phyloP scores from a whole-genome alignment of 2,888 invertebrate species.

The Melieria omissa region DNA sequence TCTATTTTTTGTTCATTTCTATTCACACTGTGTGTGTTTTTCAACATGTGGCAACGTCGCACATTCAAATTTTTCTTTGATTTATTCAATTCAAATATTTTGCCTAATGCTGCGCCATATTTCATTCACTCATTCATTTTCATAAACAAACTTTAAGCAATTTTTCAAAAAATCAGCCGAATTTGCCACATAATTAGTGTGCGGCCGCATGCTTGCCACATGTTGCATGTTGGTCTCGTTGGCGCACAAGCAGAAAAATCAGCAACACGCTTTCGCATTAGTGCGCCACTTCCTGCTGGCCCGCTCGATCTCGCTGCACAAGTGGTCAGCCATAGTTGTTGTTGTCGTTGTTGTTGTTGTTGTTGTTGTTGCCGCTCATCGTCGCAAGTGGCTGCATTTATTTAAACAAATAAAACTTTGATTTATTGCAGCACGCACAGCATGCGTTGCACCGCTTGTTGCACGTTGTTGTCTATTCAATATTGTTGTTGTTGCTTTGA shows the following conservation, averaged over 20 bases:
- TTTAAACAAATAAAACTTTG: conserved; percentile 66
- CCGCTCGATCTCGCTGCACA: conserved; percentile 38
- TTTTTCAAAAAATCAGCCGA: not conserved
- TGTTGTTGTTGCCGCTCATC: not conserved
- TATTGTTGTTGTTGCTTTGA: conserved; percentile 25
- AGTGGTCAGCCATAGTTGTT: not conserved
- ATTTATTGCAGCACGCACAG: conserved; percentile 63
- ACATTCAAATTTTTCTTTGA: too few species aligned
- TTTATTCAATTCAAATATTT: too few species aligned
- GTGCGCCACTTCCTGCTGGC: conserved; percentile 44
- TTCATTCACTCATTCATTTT: too few species aligned
- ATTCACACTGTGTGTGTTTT: too few species aligned
- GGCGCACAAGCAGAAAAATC: conserved; percentile 10
- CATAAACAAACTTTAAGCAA: not conserved
- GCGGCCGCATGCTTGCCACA: too few species aligned
- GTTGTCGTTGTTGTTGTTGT: not conserved
- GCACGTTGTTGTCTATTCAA: conserved; percentile 10
- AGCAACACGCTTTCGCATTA: conserved; percentile 24
- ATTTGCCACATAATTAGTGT: too few species aligned
- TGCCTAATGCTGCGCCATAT: too few species aligned
- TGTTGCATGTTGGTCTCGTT: too few species aligned
- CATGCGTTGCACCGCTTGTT: conserved; percentile 49
- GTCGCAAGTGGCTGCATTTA: conserved; percentile 57
- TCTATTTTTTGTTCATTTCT: too few species aligned
- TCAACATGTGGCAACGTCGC: too few species aligned